A percentile compares a stretch with the other conserved stretches of the same genome.
Evolutionary conservation across 2,888 invertebrate genomes (phyloP).

Genomic region (Ryuthela nishihirai): DNA sequence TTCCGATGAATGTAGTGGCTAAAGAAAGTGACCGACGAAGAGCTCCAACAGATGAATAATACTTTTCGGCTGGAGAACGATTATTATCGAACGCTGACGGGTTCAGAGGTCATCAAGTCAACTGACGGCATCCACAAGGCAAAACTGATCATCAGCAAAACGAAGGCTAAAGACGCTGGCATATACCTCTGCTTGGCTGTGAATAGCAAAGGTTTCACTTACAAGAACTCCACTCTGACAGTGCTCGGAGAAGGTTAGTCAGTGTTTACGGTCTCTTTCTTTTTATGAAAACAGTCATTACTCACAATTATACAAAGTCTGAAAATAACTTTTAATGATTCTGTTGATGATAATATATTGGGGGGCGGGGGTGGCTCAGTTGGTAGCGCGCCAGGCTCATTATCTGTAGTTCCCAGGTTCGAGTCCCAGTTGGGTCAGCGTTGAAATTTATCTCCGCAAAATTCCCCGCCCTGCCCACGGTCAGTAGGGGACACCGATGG

Average conservation of each 20-base stretch:
- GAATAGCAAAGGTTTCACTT: conserved; percentile 20
- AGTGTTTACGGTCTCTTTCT: no score
- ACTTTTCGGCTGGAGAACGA: conserved; percentile 9
- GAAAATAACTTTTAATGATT: no score
- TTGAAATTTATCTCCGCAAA: no score
- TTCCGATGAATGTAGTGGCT: conserved; percentile 28
- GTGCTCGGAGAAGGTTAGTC: conserved; percentile 11
- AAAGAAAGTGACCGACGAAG: conserved; percentile 13
- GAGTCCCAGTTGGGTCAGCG: no score
- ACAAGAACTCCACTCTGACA: conserved; percentile 13
- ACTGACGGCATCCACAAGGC: conserved; percentile 9
- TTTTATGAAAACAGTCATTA: no score
- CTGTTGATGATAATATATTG: no score
- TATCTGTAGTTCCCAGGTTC: no score
- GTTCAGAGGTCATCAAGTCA: background rate
- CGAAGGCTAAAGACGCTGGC: conserved; percentile 7
- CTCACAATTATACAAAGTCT: no score
- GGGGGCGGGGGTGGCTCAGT: no score
- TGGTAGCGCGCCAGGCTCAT: no score
- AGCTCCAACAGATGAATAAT: conserved; percentile 3
- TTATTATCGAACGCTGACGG: conserved; percentile 12
- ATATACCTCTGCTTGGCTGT: conserved; percentile 24
- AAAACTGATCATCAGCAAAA: conserved; percentile 12
- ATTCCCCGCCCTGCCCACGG: no score
- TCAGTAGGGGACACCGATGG: no score